phyloP scores from a whole-genome alignment of 1,140 invertebrate genomes.

The Drosophila murphyi region DNA sequence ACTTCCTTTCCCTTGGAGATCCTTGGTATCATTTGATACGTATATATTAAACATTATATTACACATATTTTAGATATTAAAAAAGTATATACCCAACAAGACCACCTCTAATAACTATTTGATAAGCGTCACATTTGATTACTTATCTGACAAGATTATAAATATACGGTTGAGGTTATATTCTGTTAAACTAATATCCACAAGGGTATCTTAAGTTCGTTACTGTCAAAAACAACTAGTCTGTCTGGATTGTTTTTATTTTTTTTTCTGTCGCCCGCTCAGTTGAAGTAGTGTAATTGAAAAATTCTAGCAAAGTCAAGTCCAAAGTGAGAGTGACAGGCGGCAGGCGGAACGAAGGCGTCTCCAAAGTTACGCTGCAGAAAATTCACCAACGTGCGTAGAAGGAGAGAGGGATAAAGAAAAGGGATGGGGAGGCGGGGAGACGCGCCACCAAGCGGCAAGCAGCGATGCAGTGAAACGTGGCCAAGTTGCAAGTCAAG shows the following conservation, averaged over 20 bases:
- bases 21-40: too few relatives aligned
- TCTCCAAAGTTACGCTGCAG: conserved; percentile 78
- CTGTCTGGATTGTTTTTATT: conserved; percentile 4
- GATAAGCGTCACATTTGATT: too few relatives aligned
- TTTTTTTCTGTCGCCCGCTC: conserved; percentile 17
- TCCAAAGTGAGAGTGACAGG: conserved; percentile 81
- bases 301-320: conserved; percentile 82
- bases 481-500: conserved; percentile 47
- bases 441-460: conserved; percentile 21
- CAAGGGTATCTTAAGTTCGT: neutral
- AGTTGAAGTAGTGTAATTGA: conserved; percentile 75
- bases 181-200: too few relatives aligned
- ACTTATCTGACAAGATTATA: too few relatives aligned
- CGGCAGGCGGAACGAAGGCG: conserved; percentile 51
- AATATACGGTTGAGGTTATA: too few relatives aligned
- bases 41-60: too few relatives aligned
- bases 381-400: conserved; percentile 64
- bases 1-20: too few relatives aligned
- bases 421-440: neutral
- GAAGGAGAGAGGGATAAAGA: neutral
- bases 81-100: too few relatives aligned
- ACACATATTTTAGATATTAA: too few relatives aligned
- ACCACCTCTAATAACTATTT: too few relatives aligned
- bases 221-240: neutral
- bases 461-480: conserved; percentile 46